phyloP scores from a whole-genome alignment of 2,797 vertebrate genomes.

The Gouania willdenowi region DNA sequence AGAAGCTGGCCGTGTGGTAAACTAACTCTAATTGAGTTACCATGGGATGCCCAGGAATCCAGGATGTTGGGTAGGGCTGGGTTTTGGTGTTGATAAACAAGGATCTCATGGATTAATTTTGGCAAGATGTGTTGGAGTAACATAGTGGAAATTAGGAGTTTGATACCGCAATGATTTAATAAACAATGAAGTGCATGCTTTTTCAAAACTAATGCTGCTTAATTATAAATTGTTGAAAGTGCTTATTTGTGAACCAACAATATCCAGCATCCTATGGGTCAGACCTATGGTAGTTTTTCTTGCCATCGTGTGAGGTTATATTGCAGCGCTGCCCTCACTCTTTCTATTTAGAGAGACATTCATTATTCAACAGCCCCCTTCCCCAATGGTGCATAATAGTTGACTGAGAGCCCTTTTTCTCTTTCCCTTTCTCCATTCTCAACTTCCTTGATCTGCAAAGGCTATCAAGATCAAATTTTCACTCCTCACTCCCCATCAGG shows the following conservation, averaged over 20 bases:
- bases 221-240: too few species aligned
- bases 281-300: too few species aligned
- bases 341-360: slow-evolving; percentile 75
- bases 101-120: too few species aligned
- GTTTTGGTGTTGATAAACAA: slow-evolving; percentile 42
- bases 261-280: too few species aligned
- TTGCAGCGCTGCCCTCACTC: slow-evolving; percentile 41
- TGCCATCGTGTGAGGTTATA: slow-evolving; percentile 13
- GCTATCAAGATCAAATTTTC: slow-evolving; percentile 20
- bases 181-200: too few species aligned
- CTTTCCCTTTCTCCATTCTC: slow-evolving; percentile 7
- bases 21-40: too few species aligned
- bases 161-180: too few species aligned
- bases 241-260: too few species aligned
- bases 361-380: slow-evolving; percentile 72
- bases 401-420: slow-evolving; percentile 54
- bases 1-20: too few species aligned
- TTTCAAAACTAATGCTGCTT: too few species aligned
- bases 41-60: slow-evolving; percentile 8
- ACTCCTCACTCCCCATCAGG: slow-evolving; percentile 1
- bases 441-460: slow-evolving; percentile 19
- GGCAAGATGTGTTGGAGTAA: too few species aligned
- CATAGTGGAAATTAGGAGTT: too few species aligned
- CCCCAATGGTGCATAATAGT: slow-evolving; percentile 52
- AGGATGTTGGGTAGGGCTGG: slow-evolving; percentile 33